phyloP scores from a whole-genome alignment of 2,113 vertebrate genomes.

The Eidolon helvum region DNA sequence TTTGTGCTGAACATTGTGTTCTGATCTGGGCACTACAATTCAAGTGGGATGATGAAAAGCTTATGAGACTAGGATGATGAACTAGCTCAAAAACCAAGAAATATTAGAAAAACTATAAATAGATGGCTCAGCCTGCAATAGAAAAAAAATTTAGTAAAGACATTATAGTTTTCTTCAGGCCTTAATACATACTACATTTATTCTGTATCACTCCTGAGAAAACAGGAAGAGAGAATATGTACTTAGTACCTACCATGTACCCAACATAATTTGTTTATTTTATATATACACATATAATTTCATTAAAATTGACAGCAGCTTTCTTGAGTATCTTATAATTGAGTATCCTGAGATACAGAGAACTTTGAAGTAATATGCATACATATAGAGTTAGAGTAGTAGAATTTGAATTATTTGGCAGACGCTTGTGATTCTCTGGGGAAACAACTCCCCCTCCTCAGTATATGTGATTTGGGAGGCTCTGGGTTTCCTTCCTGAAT shows the following conservation, averaged over 20 bases:
- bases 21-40: not conserved
- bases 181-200: not conserved
- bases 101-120: not conserved
- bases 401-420: not conserved
- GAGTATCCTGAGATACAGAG: not conserved
- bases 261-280: not conserved
- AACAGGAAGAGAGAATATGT: not conserved
- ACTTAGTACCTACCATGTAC: not conserved
- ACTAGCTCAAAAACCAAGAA: not conserved
- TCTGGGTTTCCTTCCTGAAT: not conserved
- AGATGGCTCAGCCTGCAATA: not conserved
- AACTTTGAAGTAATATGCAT: not conserved
- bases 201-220: not conserved
- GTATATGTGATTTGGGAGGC: not conserved
- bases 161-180: not conserved
- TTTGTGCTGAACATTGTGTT: not conserved
- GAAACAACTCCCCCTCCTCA: not conserved
- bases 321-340: not conserved
- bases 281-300: not conserved
- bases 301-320: not conserved
- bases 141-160: not conserved
- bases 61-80: not conserved
- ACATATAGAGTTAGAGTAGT: not conserved
- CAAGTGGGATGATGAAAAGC: not conserved
- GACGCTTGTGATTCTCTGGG: not conserved